Base-by-base conservation (phyloP, 1,140 invertebrate genomes). In the Phymastichus coffea region DNA sequence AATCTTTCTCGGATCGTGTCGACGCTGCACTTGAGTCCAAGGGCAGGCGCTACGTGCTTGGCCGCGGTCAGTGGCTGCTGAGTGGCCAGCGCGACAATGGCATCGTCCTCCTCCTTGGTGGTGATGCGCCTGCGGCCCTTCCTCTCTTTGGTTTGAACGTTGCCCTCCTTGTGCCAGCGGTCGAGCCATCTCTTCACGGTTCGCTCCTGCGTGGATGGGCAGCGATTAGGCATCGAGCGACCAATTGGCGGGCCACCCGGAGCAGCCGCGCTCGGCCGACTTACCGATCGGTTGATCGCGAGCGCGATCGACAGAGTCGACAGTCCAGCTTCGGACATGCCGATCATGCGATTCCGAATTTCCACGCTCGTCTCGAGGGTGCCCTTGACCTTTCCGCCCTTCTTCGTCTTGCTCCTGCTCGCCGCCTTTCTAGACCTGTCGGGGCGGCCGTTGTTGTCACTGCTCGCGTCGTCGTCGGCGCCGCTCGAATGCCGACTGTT, bases 321-420 rank as follows among this genome's bases (percentile, higher is more conserved):
- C 19, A 80, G 49, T 60, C 78, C 78, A n/a, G 78, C 78, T 40
- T 79, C 76, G 0, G 78, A 72, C 78, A 80, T 80, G 25, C 78
- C 78, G 28, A 80, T 79, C 78, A 80, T 80, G 47, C 78, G 70
- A 64, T 79, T 80, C 20, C 78, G 70, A 48, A 80, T 74, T 63
- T 80, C 78, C 15, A 80, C 72, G 30, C 76, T 79, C 1, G 78
- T 80, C 63, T 80, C 78, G 10, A 80, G 55, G 0, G 77, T 80
- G 41, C 78, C 78, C 60, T 79, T 79, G 2, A 72, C 68, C 63
- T 80, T 79, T 1, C 78, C 78, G 17, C 78, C 77, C 54, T 78
- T 78, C 37, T 80, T 80, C 43, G 69, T 75, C 19, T 52, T 68
- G 49, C 26, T 64, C 40, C 60, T 65, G 28, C 25, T 15, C 10